Evolutionary conservation across 2,797 vertebrate species (phyloP), one percentile per base, ranked within the genome.

Genomic region (Chaunax sp.): DNA sequence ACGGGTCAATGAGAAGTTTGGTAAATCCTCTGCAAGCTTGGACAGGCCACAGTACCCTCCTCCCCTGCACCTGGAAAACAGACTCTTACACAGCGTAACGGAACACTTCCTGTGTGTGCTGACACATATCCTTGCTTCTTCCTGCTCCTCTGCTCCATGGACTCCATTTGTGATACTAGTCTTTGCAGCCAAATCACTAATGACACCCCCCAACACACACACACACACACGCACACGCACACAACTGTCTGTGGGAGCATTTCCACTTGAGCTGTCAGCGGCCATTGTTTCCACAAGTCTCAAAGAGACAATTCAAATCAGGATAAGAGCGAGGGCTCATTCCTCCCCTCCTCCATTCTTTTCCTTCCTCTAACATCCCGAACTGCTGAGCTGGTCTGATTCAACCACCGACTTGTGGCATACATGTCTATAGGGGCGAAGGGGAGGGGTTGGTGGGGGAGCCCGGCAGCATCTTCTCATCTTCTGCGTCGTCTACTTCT

Each of bases 341-440:
- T 87, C 75, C 82, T 85, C 82, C 83, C 87, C 83, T 84, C 80
- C 90, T 88, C 84, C 86, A 71, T 80, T 88, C 71, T 68, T 86
- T 86, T 89, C 85, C 88, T 89, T 90, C 88, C 87, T 89, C 63
- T 87, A 69, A 75, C 53, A 73, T 80, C 78, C 72, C 77, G 77
- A 92, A 92, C 70, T 90, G 84, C 85, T 91, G 90, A 93, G 86
- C 67, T 83, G 79, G 87, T 82, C 77, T 66, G 76, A 84, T 83
- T 85, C 80, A 75, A 81, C 80, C 66, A 83, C 81, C 81, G 71
- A 72, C 85, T 76, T 45, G 53, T 80, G 76, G 87, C 77, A 80
- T 69, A 75, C 77, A 80, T 83, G 82, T 85, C 87, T 88, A 56
- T 63, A 73, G 64, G 72, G 52, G 46, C 65, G 8, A 11, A 30